phyloP scores from a whole-genome alignment of 2,888 invertebrate genomes.

The Cephus nigrinus region DNA sequence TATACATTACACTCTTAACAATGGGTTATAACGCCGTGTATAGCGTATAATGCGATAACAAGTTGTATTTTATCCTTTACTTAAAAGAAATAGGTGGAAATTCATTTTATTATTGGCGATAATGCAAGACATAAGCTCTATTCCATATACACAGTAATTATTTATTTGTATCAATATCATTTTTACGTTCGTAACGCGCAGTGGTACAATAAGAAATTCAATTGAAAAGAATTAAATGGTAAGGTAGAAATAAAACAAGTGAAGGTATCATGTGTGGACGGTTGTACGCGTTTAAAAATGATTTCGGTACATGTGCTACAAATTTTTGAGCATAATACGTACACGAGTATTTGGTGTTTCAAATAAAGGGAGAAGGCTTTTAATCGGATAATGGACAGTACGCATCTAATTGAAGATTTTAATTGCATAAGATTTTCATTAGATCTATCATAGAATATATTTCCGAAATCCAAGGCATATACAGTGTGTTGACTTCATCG shows the following conservation, averaged over 20 bases:
- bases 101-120: background rate
- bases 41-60: background rate
- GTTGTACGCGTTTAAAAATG: conserved; percentile 34
- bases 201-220: background rate
- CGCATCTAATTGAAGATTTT: background rate
- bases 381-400: background rate
- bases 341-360: background rate
- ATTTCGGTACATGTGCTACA: conserved; percentile 13
- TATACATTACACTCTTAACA: background rate
- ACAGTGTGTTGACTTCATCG: background rate
- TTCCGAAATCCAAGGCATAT: background rate
- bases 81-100: background rate
- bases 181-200: background rate
- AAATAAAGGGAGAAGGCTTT: background rate
- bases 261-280: conserved; percentile 25
- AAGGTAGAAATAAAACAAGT: background rate
- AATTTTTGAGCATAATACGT: background rate
- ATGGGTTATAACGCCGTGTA: background rate
- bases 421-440: background rate
- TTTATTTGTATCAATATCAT: conserved; percentile 1
- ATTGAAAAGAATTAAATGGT: background rate
- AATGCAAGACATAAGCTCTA: conserved; percentile 18
- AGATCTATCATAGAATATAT: background rate
- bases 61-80: background rate
- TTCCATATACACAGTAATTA: conserved; percentile 35